A percentile compares a stretch with the other conserved stretches of the same genome.
Evolutionary conservation across 2,888 invertebrate genomes (phyloP).

Genomic region (Rhopalosiphum nymphaeae): DNA sequence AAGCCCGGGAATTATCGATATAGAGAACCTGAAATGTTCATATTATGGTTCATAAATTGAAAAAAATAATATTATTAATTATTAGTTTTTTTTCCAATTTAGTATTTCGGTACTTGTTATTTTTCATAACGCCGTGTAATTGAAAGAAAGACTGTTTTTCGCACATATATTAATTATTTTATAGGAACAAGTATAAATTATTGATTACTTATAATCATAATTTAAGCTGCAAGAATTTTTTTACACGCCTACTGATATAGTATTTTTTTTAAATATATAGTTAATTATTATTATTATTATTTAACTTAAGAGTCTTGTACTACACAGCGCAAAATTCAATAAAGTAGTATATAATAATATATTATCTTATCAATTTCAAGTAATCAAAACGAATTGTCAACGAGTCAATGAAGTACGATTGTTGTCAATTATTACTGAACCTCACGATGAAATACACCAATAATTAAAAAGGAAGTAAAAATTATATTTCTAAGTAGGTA

Average conservation of each 20-base stretch:
- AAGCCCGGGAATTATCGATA: too few relatives aligned
- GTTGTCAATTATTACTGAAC: not conserved
- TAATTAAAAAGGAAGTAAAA: not conserved
- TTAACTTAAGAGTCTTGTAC: not conserved
- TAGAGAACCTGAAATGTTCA: too few relatives aligned
- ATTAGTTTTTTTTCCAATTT: too few relatives aligned
- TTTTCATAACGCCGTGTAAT: not conserved
- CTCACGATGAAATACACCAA: not conserved
- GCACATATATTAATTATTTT: not conserved
- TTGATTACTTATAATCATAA: not conserved
- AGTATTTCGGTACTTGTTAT: not conserved
- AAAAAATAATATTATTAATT: too few relatives aligned
- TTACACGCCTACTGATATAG: not conserved
- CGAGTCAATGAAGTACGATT: not conserved
- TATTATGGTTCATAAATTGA: too few relatives aligned
- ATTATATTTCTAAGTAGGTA: not conserved
- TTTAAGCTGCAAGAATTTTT: not conserved
- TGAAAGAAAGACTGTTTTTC: not conserved
- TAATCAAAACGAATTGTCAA: not conserved
- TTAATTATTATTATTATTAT: not conserved
- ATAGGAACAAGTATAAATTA: not conserved
- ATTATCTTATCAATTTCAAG: not conserved
- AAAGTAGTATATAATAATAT: not conserved
- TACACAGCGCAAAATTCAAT: not conserved
- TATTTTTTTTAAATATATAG: not conserved